Percentiles rank a stretch among this genome's conserved stretches.
These are phyloP conservation scores for Alsophila aescularia DNA, from an alignment of 2,888 invertebrate genomes.

Conservation along the genomic window DNA sequence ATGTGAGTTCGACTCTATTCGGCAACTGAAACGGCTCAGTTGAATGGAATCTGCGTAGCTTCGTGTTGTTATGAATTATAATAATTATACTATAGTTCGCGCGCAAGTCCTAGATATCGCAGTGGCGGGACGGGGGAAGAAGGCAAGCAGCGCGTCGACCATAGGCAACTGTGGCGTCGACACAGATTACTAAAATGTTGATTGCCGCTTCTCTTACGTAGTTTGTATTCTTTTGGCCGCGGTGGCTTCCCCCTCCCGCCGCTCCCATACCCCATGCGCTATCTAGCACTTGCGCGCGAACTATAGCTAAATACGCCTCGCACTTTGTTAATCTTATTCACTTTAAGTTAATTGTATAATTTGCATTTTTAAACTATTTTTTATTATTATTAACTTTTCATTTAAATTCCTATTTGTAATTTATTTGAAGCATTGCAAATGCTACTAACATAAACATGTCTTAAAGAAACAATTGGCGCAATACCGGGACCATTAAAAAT, in stretches of 20 bases:
- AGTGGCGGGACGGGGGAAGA: too few species aligned
- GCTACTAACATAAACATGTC: not conserved
- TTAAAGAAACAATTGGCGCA: not conserved
- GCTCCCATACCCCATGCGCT: too few species aligned
- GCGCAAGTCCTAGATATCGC: too few species aligned
- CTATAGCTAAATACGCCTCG: slow-evolving; percentile 2
- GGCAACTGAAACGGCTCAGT: not conserved
- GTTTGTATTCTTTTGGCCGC: too few species aligned
- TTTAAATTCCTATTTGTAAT: not conserved
- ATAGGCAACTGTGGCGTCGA: too few species aligned
- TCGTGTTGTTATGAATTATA: slow-evolving; percentile 4
- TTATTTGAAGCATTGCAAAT: too few species aligned
- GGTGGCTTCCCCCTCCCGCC: too few species aligned
- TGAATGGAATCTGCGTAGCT: slow-evolving; percentile 29
- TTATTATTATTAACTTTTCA: not conserved
- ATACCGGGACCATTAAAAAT: not conserved
- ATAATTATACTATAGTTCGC: too few species aligned
- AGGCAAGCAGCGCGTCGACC: too few species aligned
- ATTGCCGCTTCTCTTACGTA: too few species aligned
- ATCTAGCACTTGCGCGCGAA: too few species aligned
- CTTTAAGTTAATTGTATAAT: slow-evolving; percentile 27
- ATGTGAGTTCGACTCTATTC: slow-evolving; percentile 11
- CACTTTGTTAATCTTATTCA: slow-evolving; percentile 30
- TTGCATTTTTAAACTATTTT: not conserved
- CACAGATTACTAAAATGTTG: too few species aligned